Base-by-base conservation (phyloP, 2,888 invertebrate species). In the Theretra japonica region DNA sequence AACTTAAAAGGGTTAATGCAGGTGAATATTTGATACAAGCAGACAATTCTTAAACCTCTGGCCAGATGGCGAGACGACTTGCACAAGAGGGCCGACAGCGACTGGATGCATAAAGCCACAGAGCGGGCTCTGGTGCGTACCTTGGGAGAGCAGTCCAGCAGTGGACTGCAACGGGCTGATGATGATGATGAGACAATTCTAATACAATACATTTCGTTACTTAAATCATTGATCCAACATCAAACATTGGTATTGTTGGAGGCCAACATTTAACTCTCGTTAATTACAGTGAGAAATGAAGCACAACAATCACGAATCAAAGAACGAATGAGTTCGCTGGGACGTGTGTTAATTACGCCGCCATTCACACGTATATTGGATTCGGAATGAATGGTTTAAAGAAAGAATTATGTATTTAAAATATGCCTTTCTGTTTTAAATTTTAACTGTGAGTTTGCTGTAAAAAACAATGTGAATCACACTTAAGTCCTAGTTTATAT, bases 221-320 rank as follows among this genome's bases (percentile, higher is more conserved):
- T n/a, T n/a, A n/a, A n/a, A n/a, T n/a, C n/a, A 53, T 53, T 53
- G 53, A 53, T 53, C 53, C 19, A n/a, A 53, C 53, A 53, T 48
- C 23, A n/a, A 48, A 48, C 17, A 65, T 65, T 65, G 48, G 41
- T 17, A 48, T 17, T 23, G 48, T 65, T 65, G 65, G 48, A 53
- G 5, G 21, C 62, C 41, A 65, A 65, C 23, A 15, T 48, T 48
- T 41, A 21, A 65, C 23, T 65, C 23, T 48, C 65, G 23, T 65
- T 65, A 65, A 65, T 65, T 65, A 65, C 48, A 65, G 41, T 65
- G 65, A 65, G 65, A 65, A 48, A 65, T 23, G 65, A 65, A 65
- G 65, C 65, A 48, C 48, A 48, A 65, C 65, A 65, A 65, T 48
- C 7, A 30, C 30, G 62, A 65, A 48, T 65, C 65, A 65, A 65